These are phyloP conservation scores for Spheniscus mendiculus DNA, from an alignment of 2,113 vertebrate species.

Conservation along the genomic window DNA sequence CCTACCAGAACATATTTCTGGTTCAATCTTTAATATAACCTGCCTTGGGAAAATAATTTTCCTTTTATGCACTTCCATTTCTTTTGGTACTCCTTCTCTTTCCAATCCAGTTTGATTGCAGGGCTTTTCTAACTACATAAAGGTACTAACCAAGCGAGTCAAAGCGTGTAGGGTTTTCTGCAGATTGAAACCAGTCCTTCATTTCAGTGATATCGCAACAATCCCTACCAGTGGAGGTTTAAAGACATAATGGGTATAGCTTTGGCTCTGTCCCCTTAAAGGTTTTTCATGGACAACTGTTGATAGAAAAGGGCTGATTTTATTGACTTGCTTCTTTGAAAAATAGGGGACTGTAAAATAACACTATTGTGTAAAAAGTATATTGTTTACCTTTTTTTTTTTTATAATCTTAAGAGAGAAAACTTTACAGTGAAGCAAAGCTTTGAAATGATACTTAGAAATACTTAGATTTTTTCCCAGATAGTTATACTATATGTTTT, in stretches of 20 bases:
- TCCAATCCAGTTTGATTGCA: neutral
- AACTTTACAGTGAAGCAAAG: neutral
- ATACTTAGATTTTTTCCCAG: neutral
- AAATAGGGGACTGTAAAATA: neutral
- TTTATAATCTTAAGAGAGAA: neutral
- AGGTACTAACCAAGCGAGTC: neutral
- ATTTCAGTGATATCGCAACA: neutral
- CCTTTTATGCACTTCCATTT: neutral
- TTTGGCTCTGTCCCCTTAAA: neutral
- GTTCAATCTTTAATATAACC: neutral
- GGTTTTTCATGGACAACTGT: neutral
- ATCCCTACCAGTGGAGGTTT: neutral
- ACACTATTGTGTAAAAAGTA: neutral
- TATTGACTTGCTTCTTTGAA: neutral
- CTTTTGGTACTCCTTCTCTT: neutral
- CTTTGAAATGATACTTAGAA: neutral
- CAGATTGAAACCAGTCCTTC: neutral
- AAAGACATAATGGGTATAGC: neutral
- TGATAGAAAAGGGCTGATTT: neutral
- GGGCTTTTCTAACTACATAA: neutral
- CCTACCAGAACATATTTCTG: neutral
- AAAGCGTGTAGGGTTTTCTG: neutral
- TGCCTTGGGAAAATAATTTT: neutral
- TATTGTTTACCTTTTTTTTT: neutral
- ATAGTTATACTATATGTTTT: neutral